Percentiles rank a stretch among this genome's conserved stretches.
Evolutionary conservation across 1,140 invertebrate species (phyloP).

Genomic region (Drosophila albomicans): DNA sequence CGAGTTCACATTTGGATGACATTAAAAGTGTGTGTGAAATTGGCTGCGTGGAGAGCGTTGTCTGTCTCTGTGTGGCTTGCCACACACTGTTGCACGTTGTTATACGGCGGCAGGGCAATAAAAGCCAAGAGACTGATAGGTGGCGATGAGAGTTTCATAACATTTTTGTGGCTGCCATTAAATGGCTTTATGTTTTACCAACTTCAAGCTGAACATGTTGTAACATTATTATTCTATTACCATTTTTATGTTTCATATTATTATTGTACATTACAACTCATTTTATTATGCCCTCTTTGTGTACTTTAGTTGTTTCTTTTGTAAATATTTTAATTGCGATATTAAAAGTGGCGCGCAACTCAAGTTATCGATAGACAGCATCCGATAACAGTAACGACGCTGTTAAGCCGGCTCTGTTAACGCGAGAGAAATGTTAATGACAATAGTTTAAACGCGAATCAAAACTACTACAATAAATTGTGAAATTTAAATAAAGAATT

Average conservation of each 20-base stretch:
- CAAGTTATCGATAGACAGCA: conserved; percentile 9
- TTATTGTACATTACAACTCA: not conserved
- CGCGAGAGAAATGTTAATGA: not conserved
- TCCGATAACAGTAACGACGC: not conserved
- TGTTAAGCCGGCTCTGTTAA: conserved; percentile 5
- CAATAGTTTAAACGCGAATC: too few relatives aligned
- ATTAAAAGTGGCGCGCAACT: conserved; percentile 7
- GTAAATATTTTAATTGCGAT: not conserved
- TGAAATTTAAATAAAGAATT: not conserved
- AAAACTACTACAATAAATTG: too few relatives aligned
- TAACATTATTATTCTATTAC: not conserved
- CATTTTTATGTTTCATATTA: not conserved
- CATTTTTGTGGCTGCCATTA: conserved; percentile 17
- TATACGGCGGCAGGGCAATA: not conserved
- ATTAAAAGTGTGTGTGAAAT: conserved; percentile 38
- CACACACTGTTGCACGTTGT: not conserved
- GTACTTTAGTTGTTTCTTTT: not conserved
- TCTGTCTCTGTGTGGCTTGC: not conserved
- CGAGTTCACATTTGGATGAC: conserved; percentile 61
- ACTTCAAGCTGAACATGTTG: not conserved
- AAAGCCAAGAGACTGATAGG: not conserved
- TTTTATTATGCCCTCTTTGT: conserved; percentile 1
- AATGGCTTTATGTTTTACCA: not conserved
- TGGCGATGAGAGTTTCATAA: conserved; percentile 1
- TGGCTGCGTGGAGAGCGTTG: conserved; percentile 1